Percentiles rank a stretch among this genome's conserved stretches.
These are phyloP conservation scores for Himalopsyche japonica DNA, from an alignment of 2,888 invertebrate species.

Conservation along the genomic window DNA sequence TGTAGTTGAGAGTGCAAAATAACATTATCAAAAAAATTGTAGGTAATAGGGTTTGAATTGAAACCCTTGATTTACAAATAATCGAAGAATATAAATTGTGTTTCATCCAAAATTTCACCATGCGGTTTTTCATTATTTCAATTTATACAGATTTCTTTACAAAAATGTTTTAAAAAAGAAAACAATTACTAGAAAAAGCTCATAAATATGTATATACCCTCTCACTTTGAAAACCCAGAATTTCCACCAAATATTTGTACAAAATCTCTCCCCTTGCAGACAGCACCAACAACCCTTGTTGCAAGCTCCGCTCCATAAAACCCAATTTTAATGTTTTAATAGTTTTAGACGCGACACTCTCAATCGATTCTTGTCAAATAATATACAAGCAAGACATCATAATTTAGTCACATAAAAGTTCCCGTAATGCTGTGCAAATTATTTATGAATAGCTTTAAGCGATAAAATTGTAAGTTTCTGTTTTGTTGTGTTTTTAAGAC, in stretches of 20 bases:
- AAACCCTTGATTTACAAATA: too few species aligned
- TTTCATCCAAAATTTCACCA: too few species aligned
- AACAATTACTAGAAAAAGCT: too few species aligned
- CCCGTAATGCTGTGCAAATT: neutral
- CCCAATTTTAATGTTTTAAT: conserved; percentile 33
- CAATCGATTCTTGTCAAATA: neutral
- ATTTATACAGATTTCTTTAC: too few species aligned
- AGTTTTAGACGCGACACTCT: conserved; percentile 30
- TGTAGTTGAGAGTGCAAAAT: too few species aligned
- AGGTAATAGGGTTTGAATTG: too few species aligned
- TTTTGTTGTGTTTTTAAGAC: too few species aligned
- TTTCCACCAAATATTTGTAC: neutral
- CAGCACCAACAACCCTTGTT: neutral
- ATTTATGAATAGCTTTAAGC: neutral
- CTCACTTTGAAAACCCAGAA: neutral
- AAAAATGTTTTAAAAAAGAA: too few species aligned
- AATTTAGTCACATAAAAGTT: neutral
- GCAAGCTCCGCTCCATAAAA: conserved; percentile 29
- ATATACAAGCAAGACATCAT: neutral
- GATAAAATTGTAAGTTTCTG: neutral
- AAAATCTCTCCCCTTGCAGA: conserved; percentile 9
- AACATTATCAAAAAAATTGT: too few species aligned
- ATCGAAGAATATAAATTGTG: too few species aligned
- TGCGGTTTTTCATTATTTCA: too few species aligned
- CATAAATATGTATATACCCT: neutral